A percentile compares a stretch with the other conserved stretches of the same genome.
Evolutionary conservation across 2,888 invertebrate genomes (phyloP).

Genomic region (Drosophila conformis): DNA sequence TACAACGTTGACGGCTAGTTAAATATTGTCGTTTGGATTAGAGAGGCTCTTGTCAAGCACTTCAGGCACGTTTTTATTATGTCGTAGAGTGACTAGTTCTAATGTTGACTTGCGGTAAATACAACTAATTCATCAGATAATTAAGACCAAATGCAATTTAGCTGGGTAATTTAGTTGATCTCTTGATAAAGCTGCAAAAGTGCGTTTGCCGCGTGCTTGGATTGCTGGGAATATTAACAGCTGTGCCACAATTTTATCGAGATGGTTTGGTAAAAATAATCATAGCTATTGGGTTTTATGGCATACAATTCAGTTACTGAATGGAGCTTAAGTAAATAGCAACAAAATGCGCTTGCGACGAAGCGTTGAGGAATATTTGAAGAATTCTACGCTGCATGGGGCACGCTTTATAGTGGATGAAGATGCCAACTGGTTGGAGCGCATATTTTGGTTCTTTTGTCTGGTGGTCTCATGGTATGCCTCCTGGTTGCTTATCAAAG

Average conservation of each 20-base stretch:
- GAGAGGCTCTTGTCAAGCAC: not conserved
- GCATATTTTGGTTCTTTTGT: conserved; percentile 88
- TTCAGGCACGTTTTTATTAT: conserved; percentile 6
- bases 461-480: conserved; percentile 89
- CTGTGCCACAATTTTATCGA: conserved; percentile 29
- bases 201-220: conserved; percentile 42
- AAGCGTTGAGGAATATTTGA: conserved; percentile 87
- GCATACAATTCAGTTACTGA: conserved; percentile 23
- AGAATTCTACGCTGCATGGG: conserved; percentile 90
- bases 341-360: conserved; percentile 64
- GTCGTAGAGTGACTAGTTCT: not conserved
- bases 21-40: conserved; percentile 16
- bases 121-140: conserved; percentile 23
- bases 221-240: conserved; percentile 49
- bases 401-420: conserved; percentile 89
- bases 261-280: conserved; percentile 20
- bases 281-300: conserved; percentile 6
- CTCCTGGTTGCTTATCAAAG: conserved; percentile 88
- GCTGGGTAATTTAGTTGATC: conserved; percentile 31
- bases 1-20: not conserved
- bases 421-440: conserved; percentile 86
- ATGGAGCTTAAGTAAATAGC: conserved; percentile 2
- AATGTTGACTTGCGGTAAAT: conserved; percentile 26
- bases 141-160: conserved; percentile 5
- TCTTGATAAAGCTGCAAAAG: conserved; percentile 30